Percentiles rank a stretch among this genome's conserved stretches.
These are phyloP conservation scores for Zonotrichia leucophrys DNA, from an alignment of 2,113 vertebrate species.

Conservation along the genomic window DNA sequence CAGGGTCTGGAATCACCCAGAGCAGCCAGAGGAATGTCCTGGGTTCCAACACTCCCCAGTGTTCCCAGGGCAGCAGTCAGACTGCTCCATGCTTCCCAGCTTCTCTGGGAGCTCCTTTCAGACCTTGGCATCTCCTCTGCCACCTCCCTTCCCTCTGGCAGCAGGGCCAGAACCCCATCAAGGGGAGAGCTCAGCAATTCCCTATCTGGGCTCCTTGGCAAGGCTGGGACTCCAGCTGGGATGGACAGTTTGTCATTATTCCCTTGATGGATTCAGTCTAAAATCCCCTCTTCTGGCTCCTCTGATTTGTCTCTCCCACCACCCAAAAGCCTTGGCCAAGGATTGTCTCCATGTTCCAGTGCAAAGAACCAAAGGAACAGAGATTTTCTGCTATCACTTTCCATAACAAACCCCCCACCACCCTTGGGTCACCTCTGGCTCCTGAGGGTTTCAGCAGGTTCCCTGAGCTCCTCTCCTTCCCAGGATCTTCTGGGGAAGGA, in stretches of 20 bases:
- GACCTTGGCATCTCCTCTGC: neutral
- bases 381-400: neutral
- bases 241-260: neutral
- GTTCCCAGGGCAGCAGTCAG: neutral
- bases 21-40: no score
- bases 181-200: neutral
- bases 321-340: neutral
- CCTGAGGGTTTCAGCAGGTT: neutral
- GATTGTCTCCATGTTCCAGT: neutral
- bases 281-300: neutral
- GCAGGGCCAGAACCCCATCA: neutral
- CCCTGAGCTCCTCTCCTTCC: neutral
- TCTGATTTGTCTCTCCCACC: neutral
- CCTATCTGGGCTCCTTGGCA: neutral
- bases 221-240: neutral
- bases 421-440: neutral
- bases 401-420: neutral
- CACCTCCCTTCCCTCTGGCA: neutral
- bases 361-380: neutral
- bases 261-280: neutral
- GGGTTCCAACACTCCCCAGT: neutral
- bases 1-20: no score
- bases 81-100: neutral
- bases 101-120: neutral
- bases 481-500: neutral